Base-by-base conservation (phyloP, 30 jellyfish, hydroid and myxozoan genomes). In the Aurelia coerulea region DNA sequence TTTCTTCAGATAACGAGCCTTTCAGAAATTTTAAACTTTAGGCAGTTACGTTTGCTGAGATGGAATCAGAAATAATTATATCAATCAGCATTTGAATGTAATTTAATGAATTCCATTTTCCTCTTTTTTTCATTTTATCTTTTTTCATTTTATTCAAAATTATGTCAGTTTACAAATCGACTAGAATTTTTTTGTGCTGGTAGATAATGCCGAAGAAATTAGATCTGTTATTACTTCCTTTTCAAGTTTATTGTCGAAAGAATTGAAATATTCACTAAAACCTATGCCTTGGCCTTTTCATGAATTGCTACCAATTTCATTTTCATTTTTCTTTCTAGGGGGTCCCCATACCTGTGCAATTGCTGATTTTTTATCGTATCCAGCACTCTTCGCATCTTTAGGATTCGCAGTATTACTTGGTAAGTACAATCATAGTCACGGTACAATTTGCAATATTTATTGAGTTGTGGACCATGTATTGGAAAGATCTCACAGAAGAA, bases 261-360 rank as follows among this genome's bases (percentile, higher is more conserved):
- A 39, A 39, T 39, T 39, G 51, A 39, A 39, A 0, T 59, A 19
- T 59, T 59, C 32, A 14, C 68, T 59, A 14, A 19, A 16, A 59
- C 7, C 10, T 59, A 16, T 7, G 68, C 51, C 51, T 39, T 0
- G 9, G 51, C 51, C 51, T 39, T 39, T 39, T 39, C 51, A 39
- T 39, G 6, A 39, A 39, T 39, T 9, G 51, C 51, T 39, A 39
- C 51, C 6, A 39, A 39, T 39, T 39, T 37, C 6, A 39, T 39
- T 2, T 39, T 39, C 51, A 39, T 1, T 39, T 9, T 39, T 39
- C 68, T 2, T 5, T 59, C 95, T 52, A 68, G 95, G 97, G 13
- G 95, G 96, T 32, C 96, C 96, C 2, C 96, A 88, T 59, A 3
- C 73, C 62, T 80, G 71, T 14, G 51, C 37, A 32, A 42, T 86